Evolutionary conservation across 2,797 vertebrate genomes (phyloP).

Genomic region (Sebastes miniatus): DNA sequence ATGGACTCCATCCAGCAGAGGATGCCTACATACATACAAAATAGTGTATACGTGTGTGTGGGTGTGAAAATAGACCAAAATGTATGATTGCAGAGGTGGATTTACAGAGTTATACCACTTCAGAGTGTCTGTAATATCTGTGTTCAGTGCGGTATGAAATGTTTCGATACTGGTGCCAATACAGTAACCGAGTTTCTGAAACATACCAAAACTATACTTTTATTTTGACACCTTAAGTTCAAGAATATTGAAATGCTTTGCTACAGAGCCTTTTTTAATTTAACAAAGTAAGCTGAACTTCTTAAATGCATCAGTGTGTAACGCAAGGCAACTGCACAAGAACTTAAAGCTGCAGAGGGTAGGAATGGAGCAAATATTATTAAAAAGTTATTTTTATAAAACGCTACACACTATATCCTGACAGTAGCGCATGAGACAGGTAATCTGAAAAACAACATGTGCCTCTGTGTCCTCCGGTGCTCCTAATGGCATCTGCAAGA

Average conservation of each 20-base stretch:
- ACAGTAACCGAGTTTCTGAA: not conserved
- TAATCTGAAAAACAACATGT: too few species aligned
- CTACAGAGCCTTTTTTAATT: not conserved
- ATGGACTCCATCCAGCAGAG: constrained; percentile 12
- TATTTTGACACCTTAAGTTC: not conserved
- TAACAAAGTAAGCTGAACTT: not conserved
- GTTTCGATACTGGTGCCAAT: not conserved
- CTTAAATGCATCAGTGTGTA: not conserved
- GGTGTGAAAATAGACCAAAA: not conserved
- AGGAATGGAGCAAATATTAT: too few species aligned
- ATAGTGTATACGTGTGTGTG: not conserved
- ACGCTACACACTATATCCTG: too few species aligned
- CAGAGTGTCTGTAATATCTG: not conserved
- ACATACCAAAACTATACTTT: not conserved
- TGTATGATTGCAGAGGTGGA: not conserved
- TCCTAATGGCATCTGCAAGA: too few species aligned
- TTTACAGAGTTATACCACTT: not conserved
- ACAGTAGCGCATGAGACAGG: too few species aligned
- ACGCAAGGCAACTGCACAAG: not conserved
- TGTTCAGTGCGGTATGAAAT: not conserved
- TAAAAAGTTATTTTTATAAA: too few species aligned
- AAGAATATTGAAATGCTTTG: not conserved
- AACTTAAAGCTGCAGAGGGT: too few species aligned
- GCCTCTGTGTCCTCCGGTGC: too few species aligned
- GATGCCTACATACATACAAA: constrained; percentile 31